Evolutionary conservation across 2,888 invertebrate genomes (phyloP), one percentile per base, ranked within the genome.

Genomic region (Julus scanicus): DNA sequence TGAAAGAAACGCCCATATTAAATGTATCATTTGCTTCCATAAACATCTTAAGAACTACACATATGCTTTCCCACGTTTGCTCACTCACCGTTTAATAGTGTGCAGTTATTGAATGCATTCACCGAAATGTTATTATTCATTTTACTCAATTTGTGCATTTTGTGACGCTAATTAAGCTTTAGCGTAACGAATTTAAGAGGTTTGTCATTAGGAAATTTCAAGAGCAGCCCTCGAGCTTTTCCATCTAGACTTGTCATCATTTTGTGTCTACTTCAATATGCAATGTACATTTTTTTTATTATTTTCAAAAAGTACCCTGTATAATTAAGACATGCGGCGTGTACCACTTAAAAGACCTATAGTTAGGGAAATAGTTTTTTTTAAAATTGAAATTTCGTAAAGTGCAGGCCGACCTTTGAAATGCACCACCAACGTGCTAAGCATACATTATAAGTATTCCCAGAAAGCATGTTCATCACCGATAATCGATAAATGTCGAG

Each of bases 401-500:
- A 57, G 57, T 57, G 57, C 57, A 3, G 5, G 11, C 9, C 53
- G 53, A 53, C 13, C 53, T 53, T 53, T 53, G 53, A 53, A 15
- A 4, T 6, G 53, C 53, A 15, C 53, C 11, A 15, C 13, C 53
- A 53, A 53, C 53, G 57, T 57, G 57, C 57, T n/a, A n/a, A 57
- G 57, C 57, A n/a, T 57, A 1, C n/a, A 57, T 5, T 48, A 48
- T 9, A 48, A 8, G 48, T 48, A 57, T 57, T 11, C 57, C 57
- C 17, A 57, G 57, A 57, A 57, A 57, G 57, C 57, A n/a, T 57
- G 57, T 57, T 57, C n/a, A 57, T 57, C 57, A 57, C n/a, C 57
- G 57, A 1, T 11, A 57, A 57, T 57, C 57, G 57, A 57, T 57
- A 57, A 11, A 57, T 57, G 57, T 57, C 57, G 57, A 57, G 57